phyloP scores from a whole-genome alignment of 2,113 vertebrate genomes.

The Mustelus asterias region DNA sequence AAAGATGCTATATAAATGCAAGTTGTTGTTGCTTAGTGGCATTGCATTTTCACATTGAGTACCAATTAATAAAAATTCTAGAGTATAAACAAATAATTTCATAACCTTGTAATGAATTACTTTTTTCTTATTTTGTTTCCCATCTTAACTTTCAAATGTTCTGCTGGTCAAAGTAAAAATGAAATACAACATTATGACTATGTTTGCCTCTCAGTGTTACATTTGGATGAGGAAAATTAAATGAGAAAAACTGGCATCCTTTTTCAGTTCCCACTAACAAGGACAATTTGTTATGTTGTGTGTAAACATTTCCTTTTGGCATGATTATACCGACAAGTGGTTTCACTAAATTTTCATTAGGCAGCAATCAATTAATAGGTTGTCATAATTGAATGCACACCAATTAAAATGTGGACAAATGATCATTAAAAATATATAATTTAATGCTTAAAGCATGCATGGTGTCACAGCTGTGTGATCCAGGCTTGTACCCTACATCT shows the following conservation, averaged over 20 bases:
- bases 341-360: not conserved
- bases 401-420: not conserved
- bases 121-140: not conserved
- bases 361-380: not conserved
- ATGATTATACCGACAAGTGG: not conserved
- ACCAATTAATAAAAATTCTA: not conserved
- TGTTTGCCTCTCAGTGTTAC: not conserved
- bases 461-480: not conserved
- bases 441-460: not conserved
- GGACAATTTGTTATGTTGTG: not conserved
- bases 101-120: not conserved
- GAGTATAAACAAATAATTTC: not conserved
- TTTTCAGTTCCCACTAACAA: not conserved
- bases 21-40: not conserved
- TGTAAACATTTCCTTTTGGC: not conserved
- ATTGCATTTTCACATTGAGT: conserved; percentile 18
- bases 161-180: not conserved
- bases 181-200: not conserved
- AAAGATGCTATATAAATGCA: not conserved
- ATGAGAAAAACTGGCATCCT: not conserved
- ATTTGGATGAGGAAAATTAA: not conserved
- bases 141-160: not conserved
- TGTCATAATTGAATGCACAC: not conserved
- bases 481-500: not conserved
- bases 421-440: not conserved